Conservation (phyloP, 1,140 invertebrate genomes). For the Ptiloglossa arizonensis region DNA sequence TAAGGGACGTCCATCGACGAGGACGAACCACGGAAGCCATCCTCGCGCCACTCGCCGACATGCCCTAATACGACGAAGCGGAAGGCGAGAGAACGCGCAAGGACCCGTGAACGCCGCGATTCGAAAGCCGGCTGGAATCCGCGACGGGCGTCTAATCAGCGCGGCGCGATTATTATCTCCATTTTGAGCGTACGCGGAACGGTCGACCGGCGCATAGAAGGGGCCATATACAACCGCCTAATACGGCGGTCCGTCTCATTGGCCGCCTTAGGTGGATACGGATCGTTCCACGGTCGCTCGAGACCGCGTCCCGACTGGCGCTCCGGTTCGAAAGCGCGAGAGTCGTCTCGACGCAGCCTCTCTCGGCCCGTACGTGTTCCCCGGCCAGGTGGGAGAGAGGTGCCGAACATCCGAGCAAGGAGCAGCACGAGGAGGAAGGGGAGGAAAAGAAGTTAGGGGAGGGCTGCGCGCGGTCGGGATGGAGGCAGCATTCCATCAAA, state of each 20-base stretch:
- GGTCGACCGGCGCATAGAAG: conserved; percentile 18
- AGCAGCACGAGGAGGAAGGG: neutral
- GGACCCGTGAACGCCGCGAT: conserved; percentile 13
- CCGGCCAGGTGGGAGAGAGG: conserved; percentile 48
- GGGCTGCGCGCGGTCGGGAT: conserved; percentile 59
- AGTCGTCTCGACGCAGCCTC: conserved; percentile 43
- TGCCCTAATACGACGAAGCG: conserved; percentile 45
- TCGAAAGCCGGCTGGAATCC: conserved; percentile 34
- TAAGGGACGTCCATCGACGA: conserved; percentile 22
- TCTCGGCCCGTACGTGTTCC: conserved; percentile 50
- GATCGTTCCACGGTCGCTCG: conserved; percentile 44
- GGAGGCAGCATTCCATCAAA: conserved; percentile 78
- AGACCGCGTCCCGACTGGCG: conserved; percentile 17
- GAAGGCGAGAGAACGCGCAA: neutral
- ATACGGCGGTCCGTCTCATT: conserved; percentile 60
- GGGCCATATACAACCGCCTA: conserved; percentile 54
- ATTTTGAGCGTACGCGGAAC: conserved; percentile 43
- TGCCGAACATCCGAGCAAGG: conserved; percentile 53
- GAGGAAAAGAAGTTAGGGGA: conserved; percentile 43
- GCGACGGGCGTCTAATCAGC: conserved; percentile 39
- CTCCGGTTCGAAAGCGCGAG: conserved; percentile 44
- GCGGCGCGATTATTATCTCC: conserved; percentile 48
- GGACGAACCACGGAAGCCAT: conserved; percentile 9
- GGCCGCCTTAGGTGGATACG: conserved; percentile 53
- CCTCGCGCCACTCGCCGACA: neutral